Evolutionary conservation across 2,113 vertebrate species (phyloP), one percentile per base, ranked within the genome.

Genomic region (Dasypus novemcinctus): DNA sequence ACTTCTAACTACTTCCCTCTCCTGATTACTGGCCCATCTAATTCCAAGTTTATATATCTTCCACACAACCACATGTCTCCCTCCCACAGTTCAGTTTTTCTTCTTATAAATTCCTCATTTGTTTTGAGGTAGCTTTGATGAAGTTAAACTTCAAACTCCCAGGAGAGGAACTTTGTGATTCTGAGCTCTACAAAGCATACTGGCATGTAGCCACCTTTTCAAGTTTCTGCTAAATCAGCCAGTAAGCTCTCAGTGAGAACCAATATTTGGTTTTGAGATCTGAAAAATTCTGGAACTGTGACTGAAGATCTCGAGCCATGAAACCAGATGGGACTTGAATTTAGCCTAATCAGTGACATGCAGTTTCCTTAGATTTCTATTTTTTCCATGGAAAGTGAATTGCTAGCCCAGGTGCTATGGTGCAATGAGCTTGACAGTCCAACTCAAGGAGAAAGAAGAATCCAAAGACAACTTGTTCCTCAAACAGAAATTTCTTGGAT

Each of bases 321-420:
- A 69, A 85, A 90, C 96, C 95, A 97, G 95, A 95, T 94, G 94
- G 74, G 69, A 59, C 38, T 57, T 43, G 63, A 96, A 93, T 93
- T 94, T 79, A 96, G 87, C 90, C 94, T 84, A 76, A 93, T 88
- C 86, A 90, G 68, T 64, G 75, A 57, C 93, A 76, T 6, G 18
- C 43, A 83, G 75, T 38, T 96, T 52, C 74, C 69, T 83, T 84
- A 36, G 20, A 75, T 61, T 78, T 91, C 78, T 86, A 21, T 78
- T 82, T 93, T 78, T 31, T 94, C 54, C 38, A 17, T 2, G 52
- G 74, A 88, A 79, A 96, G 36, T 74, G 31, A 81, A 57, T 61
- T 20, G 38, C 17, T 54, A 85, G 54, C 43, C 33, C 75, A 90
- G 86, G 82, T 41, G 61, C 66, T 71, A 18, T 46, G 41, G 38